Evolutionary conservation across 2,888 invertebrate species (phyloP).

Genomic region (Stenchaetothrips biformis): DNA sequence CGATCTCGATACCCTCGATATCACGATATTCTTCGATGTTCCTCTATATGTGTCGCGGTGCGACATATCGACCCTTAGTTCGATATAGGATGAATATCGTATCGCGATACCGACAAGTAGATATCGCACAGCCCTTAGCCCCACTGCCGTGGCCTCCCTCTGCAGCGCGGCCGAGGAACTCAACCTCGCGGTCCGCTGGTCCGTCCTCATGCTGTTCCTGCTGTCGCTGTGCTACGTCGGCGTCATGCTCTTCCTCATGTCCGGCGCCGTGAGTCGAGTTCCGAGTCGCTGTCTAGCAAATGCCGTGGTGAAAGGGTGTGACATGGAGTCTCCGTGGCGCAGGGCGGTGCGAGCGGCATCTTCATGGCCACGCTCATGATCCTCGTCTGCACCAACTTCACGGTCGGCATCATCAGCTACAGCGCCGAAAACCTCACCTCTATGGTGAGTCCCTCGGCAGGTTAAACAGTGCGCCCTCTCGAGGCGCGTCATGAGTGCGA

Average conservation of each 20-base stretch:
- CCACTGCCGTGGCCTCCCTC: not conserved
- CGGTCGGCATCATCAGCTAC: not conserved
- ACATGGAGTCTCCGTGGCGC: not conserved
- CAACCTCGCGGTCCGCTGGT: not conserved
- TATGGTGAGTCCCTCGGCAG: not conserved
- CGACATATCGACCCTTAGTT: too few relatives aligned
- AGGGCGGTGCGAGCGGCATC: too few relatives aligned
- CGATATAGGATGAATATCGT: too few relatives aligned
- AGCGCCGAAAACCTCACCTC: not conserved
- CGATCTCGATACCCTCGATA: too few relatives aligned
- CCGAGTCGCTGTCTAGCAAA: not conserved
- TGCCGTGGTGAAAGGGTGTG: not conserved
- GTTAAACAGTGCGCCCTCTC: not conserved
- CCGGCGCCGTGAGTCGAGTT: not conserved
- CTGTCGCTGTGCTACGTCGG: not conserved
- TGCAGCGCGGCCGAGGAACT: not conserved
- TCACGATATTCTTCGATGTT: too few relatives aligned
- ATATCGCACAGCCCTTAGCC: too few relatives aligned
- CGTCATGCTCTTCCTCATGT: not conserved
- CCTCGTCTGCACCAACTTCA: not conserved
- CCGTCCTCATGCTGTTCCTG: not conserved
- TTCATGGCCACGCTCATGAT: slow-evolving; percentile 4
- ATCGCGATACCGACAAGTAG: not conserved
- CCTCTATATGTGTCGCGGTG: too few relatives aligned
- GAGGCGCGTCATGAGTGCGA: too few relatives aligned